Base-by-base conservation (phyloP, 1,140 invertebrate genomes). In the Diabrotica undecimpunctata region DNA sequence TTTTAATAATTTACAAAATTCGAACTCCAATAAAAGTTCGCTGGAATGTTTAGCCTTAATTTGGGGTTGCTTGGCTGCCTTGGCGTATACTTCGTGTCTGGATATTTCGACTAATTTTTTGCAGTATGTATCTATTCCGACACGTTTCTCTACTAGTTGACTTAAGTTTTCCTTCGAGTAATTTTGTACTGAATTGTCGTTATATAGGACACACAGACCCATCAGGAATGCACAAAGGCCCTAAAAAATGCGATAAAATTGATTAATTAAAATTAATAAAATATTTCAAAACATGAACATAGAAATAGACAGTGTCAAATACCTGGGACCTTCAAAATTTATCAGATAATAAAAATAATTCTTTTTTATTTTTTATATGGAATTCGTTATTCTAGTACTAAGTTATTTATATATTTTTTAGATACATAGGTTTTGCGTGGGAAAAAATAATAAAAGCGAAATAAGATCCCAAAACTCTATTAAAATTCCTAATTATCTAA, bases 201-300 rank as follows among this genome's bases (percentile, higher is more conserved):
- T 98, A 79, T 92, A 97, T 66, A 93, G 85, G 55, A 98, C 87
- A 78, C 95, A 97, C 54, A 99, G 84, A 3, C 95, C 96, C 71
- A 99, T 88, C 6, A 98, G 82, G 77, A 99, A 95, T 3, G 97
- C 95, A 79, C 95, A 96, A 63, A 99, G 82, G 55, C 96, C 96
- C 78, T 82, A 81, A 59, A 81, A 69, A 36, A 46, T 46, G 41
- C n/a, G 41, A 46, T 46, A 4, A 8, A 46, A n/a, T 46, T 46
- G 6, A 46, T 46, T 5, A 25, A 46, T 46, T 46, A 46, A 46
- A 2, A 10, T 46, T 46, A 5, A 46, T 4, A 25, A 25, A 25
- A 25, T 25, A 2, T 25, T 4, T 25, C 25, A 25, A 25, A 25
- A 25, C 1, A 25, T 25, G 4, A 25, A 25, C 1, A 25, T 2